Base-by-base conservation (phyloP, 1,140 invertebrate species). In the Rhopalosiphum padi region DNA sequence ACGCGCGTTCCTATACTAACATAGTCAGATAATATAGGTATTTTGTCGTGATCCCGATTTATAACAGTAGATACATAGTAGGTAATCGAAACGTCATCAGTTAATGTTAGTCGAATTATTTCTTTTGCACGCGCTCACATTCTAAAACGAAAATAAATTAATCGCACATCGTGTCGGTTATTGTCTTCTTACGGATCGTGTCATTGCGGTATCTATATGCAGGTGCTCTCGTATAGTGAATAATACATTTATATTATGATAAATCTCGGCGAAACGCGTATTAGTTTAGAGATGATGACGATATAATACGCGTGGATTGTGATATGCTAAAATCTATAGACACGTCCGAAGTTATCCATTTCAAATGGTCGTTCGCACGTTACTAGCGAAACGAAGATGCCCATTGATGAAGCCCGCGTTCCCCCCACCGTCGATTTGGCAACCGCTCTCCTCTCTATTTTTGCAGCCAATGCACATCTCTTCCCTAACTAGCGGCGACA, bases 331-430 rank as follows among this genome's bases (percentile, higher is more conserved):
- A 87, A 46, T 87, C 43, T 43, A 87, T 21, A 43, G 9, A 85
- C 90, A 30, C 30, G 43, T 83, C 43, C 43, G 68, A 83, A 91
- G 60, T 48, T 92, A 83, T 92, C 91, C 91, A 92, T 83, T 92
- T 83, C 60, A 83, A 92, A 92, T 83, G 91, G 91, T 35, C 43
- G 60, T 92, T 82, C 91, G 68, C 68, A 92, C 91, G 91, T 92
- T 92, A 92, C 91, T 91, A 91, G 55, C 60, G 68, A 6, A 37
- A n/a, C 48, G 68, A 92, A 92, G 91, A 83, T 83, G 46, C 41
- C 30, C 55, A 91, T 82, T 82, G 43, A 77, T 25, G 30, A 77
- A 92, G 46, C 48, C 91, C 91, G 55, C 18, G 43, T 51, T 25
- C 77, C 77, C 46, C 41, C 91, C 91, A 48, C 68, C 46, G 18